Evolutionary conservation across 2,888 invertebrate species (phyloP).

Genomic region (Oligia strigilis): DNA sequence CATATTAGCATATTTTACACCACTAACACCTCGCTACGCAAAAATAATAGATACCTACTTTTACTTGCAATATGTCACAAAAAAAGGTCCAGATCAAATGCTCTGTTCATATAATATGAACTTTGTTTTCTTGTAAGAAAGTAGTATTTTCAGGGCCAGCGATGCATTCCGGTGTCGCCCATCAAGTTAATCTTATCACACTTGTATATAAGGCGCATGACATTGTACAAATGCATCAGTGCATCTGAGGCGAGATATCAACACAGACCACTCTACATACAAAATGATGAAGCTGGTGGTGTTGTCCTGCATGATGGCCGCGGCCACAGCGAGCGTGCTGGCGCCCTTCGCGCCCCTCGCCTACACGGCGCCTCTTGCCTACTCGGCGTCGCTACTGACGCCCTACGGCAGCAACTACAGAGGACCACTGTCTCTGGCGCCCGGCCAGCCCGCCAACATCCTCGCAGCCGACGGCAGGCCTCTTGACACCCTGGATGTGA

Average conservation of each 20-base stretch:
- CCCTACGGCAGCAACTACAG: conserved; percentile 78
- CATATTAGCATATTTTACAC: background rate
- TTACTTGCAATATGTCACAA: conserved; percentile 11
- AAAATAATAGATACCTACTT: background rate
- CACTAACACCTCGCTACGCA: background rate
- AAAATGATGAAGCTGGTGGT: conserved; percentile 91
- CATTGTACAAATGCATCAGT: conserved; percentile 79
- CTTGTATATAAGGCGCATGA: conserved; percentile 79
- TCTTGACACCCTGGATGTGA: conserved; percentile 85
- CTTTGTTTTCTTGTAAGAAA: conserved; percentile 49
- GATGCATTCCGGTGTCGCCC: conserved; percentile 65
- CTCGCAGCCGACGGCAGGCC: conserved; percentile 86
- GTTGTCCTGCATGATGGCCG: conserved; percentile 91
- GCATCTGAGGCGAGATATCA: conserved; percentile 73
- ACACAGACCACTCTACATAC: conserved; percentile 84
- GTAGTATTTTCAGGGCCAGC: conserved; percentile 58
- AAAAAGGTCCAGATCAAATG: conserved; percentile 23
- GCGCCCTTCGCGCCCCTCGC: conserved; percentile 51
- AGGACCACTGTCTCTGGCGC: conserved; percentile 85
- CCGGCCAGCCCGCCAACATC: conserved; percentile 86
- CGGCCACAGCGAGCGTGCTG: conserved; percentile 84
- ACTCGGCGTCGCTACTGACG: conserved; percentile 63
- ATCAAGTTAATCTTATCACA: conserved; percentile 67
- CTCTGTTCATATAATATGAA: conserved; percentile 39
- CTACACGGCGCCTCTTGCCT: conserved; percentile 53